These are phyloP conservation scores for Creontiades dilutus DNA, from an alignment of 2,888 invertebrate species.

Conservation along the genomic window DNA sequence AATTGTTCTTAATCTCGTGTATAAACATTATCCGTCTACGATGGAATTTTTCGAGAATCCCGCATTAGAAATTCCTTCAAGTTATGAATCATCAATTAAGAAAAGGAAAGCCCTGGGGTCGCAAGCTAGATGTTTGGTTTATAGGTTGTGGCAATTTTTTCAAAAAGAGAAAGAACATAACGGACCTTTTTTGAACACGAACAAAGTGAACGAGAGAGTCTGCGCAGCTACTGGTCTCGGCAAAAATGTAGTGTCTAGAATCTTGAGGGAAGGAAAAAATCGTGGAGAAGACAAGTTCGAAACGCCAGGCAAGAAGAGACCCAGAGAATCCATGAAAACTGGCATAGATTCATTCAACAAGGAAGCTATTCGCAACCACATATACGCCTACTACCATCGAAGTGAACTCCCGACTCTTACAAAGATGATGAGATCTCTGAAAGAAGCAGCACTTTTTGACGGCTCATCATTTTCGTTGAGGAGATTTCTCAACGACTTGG, in stretches of 20 bases:
- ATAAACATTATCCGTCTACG: no score
- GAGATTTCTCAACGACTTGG: no score
- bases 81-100: no score
- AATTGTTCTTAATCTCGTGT: no score
- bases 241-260: not conserved
- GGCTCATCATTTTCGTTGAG: no score
- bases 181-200: not conserved
- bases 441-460: no score
- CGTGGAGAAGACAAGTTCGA: not conserved
- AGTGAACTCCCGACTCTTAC: conserved; percentile 1
- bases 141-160: not conserved
- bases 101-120: conserved; percentile 9
- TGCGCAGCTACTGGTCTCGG: not conserved
- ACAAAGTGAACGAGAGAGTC: not conserved
- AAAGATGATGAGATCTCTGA: conserved; percentile 5
- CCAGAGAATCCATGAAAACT: not conserved
- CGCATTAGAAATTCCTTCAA: no score
- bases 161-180: conserved; percentile 25
- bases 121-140: not conserved
- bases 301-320: conserved; percentile 28
- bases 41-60: no score
- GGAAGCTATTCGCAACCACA: conserved; percentile 21
- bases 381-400: not conserved
- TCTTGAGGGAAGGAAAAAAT: not conserved
- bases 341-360: conserved; percentile 1